Conservation (phyloP, 2,113 vertebrate species). For the Cervus canadensis region DNA sequence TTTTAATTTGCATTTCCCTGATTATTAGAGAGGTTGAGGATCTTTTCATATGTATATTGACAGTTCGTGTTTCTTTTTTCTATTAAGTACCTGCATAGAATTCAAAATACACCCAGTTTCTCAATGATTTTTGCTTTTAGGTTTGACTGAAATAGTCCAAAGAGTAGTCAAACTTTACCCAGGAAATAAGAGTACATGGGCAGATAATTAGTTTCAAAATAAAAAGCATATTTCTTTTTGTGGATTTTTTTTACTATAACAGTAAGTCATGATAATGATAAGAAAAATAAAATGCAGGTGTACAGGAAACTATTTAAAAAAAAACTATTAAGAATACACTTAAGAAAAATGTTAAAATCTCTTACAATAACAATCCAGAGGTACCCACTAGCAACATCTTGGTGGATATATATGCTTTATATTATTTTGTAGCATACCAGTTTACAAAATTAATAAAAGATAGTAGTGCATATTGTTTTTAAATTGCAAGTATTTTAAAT, state of each 20-base stretch:
- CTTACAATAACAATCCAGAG: not conserved
- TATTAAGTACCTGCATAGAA: not conserved
- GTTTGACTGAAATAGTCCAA: not conserved
- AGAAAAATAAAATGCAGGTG: not conserved
- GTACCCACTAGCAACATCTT: not conserved
- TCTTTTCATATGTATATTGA: not conserved
- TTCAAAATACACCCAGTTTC: not conserved
- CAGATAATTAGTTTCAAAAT: not conserved
- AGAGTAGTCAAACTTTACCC: not conserved
- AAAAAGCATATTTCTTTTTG: not conserved
- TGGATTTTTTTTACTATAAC: not conserved
- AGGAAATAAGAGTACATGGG: not conserved
- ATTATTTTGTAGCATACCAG: not conserved
- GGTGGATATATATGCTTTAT: not conserved
- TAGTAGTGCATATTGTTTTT: not conserved
- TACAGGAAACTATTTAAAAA: not conserved
- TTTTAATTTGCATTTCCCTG: not conserved
- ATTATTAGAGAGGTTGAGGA: not conserved
- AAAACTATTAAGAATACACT: not conserved
- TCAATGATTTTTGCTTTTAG: not conserved
- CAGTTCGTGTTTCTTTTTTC: not conserved
- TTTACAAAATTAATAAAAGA: not conserved
- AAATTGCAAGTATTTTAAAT: not conserved
- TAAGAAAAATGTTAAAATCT: not conserved
- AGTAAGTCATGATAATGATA: not conserved